A percentile compares a stretch with the other conserved stretches of the same genome.
phyloP scores from a whole-genome alignment of 53 echinoderm and acorn worm genomes.

The Temnopleurus reevesii region DNA sequence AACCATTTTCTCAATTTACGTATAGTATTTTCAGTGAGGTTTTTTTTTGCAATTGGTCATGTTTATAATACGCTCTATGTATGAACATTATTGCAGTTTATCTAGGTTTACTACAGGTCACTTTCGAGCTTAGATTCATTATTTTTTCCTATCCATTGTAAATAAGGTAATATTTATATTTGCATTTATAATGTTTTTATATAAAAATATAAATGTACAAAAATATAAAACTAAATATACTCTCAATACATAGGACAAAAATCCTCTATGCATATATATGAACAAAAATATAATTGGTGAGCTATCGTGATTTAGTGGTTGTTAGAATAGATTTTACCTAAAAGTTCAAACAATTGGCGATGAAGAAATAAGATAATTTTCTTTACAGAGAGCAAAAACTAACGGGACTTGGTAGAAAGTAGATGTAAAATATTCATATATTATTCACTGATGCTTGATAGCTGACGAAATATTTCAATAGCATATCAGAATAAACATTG shows the following conservation, averaged over 20 bases:
- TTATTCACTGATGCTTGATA: too few species aligned
- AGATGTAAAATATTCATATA: too few species aligned
- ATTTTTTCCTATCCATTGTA: slow-evolving; percentile 34
- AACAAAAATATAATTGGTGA: background rate
- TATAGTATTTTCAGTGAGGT: too few species aligned
- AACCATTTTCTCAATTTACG: background rate
- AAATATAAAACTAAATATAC: slow-evolving; percentile 32
- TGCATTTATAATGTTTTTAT: slow-evolving; percentile 38
- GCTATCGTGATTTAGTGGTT: background rate
- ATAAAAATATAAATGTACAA: slow-evolving; percentile 29
- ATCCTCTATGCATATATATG: slow-evolving; percentile 17
- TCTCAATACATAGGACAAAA: background rate
- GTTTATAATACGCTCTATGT: background rate
- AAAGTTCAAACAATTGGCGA: too few species aligned
- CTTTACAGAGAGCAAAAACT: too few species aligned
- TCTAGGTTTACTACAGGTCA: background rate
- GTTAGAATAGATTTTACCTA: background rate
- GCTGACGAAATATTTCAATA: too few species aligned
- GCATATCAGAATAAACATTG: too few species aligned
- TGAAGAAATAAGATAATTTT: too few species aligned
- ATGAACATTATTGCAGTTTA: background rate
- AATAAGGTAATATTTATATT: slow-evolving; percentile 45
- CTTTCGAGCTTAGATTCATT: background rate
- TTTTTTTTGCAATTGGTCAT: background rate
- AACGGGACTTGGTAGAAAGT: too few species aligned